Evolutionary conservation across 2,888 invertebrate genomes (phyloP).

Genomic region (Lasiommata megera): DNA sequence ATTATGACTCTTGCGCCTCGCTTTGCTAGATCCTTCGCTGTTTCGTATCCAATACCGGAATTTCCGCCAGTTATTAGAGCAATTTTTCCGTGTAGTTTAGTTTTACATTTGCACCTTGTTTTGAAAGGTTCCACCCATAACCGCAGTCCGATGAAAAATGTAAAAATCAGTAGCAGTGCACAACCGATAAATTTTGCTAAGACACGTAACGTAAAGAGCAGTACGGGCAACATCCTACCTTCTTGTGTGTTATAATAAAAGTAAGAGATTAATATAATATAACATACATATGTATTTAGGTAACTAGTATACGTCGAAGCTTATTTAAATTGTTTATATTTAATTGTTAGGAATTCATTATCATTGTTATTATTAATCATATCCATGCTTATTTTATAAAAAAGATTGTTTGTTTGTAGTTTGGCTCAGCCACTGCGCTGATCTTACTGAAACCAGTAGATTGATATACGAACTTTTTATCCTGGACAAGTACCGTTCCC

Average conservation of each 20-base stretch:
- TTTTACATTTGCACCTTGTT: constrained; percentile 52
- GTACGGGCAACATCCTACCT: background rate
- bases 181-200: background rate
- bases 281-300: too few relatives aligned
- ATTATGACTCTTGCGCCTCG: constrained; percentile 86
- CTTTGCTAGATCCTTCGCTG: constrained; percentile 85
- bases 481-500: too few relatives aligned
- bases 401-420: too few relatives aligned
- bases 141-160: constrained; percentile 31
- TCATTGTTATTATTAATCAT: too few relatives aligned
- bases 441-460: too few relatives aligned
- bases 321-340: too few relatives aligned
- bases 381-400: too few relatives aligned
- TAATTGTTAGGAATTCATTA: too few relatives aligned
- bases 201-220: background rate
- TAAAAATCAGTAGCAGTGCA: constrained; percentile 22
- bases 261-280: too few relatives aligned
- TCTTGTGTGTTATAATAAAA: background rate
- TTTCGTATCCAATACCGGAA: constrained; percentile 91
- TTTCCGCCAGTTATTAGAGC: constrained; percentile 90
- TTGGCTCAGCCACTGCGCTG: too few relatives aligned
- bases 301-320: too few relatives aligned
- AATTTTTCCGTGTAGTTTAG: constrained; percentile 76
- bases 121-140: constrained; percentile 41
- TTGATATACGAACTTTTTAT: too few relatives aligned